Percentiles rank a stretch among this genome's conserved stretches.
Conservation (phyloP, 2,797 vertebrate genomes). For the Hirundo rustica region DNA sequence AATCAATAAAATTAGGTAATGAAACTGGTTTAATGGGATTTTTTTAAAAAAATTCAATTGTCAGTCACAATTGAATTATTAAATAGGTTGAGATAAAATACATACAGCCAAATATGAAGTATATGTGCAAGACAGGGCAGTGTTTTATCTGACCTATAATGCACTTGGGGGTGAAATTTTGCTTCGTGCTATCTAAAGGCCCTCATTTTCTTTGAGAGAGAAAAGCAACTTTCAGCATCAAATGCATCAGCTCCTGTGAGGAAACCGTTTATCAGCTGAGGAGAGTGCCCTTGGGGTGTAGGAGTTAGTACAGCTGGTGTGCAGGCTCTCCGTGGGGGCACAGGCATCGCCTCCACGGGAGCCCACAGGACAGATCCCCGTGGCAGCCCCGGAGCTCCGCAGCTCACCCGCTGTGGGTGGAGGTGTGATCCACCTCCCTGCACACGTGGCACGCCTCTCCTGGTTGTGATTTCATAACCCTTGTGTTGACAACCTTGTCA, state of each 20-base stretch:
- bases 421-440: background rate
- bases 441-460: rapidly evolving
- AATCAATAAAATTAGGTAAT: background rate
- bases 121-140: background rate
- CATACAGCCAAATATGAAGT: background rate
- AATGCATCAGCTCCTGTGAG: background rate
- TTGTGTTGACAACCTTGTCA: background rate
- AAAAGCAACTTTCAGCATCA: background rate
- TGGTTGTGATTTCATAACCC: background rate
- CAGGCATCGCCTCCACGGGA: background rate
- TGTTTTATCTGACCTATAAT: background rate
- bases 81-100: background rate
- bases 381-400: rapidly evolving
- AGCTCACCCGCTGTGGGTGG: rapidly evolving
- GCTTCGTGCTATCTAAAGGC: rapidly evolving
- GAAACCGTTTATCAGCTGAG: background rate
- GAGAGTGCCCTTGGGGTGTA: background rate
- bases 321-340: background rate
- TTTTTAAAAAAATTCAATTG: background rate
- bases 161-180: background rate
- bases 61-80: background rate
- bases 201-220: background rate
- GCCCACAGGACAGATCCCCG: background rate
- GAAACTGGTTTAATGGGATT: background rate
- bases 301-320: background rate